Base-by-base conservation (phyloP, 2,113 vertebrate genomes). In the Eulemur rufifrons region DNA sequence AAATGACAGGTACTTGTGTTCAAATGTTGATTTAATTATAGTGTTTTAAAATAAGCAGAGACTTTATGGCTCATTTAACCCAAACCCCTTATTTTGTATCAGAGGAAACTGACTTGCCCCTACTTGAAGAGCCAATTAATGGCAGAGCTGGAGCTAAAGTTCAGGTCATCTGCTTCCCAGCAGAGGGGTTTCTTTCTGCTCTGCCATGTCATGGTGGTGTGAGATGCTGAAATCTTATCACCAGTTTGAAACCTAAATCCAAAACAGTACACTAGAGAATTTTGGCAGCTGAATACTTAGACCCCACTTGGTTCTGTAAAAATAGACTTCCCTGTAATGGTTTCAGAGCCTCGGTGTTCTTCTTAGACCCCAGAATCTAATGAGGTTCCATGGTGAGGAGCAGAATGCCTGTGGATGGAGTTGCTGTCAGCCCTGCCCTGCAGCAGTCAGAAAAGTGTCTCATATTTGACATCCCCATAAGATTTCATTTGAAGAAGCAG, bases 1-100 rank as follows among this genome's bases (percentile, higher is more conserved):
- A 90, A 99, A 99, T 93, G 99, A 99, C 99, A 99, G 99, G 97
- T 98, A 96, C 4, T 0, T 9, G 0, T 89, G n/a, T 89, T 85
- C 56, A 74, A 52, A 14, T 83, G 42, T 54, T 64, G 77, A 17
- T 66, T 69, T 76, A 45, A 88, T 42, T 59, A 0, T 3, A 32
- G 25, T 59, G 29, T 54, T 93, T 89, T 63, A 27, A 52, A 52
- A 15, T 39, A 68, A 21, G 34, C 54, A 76, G 85, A 91, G 34
- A 47, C 29, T 52, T 34, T 3, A 0, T 32, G 37, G 52, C 27
- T 80, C 21, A 37, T 77, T 81, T 71, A 50, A 47, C 59, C 29
- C 4, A 54, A 59, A 81, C 9, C 42, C 86, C 47, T 85, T 37
- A 47, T 54, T 81, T 84, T 82, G 12, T 68, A 5, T 5, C 15